These are phyloP conservation scores for Gastrophryne carolinensis DNA, from an alignment of 2,797 vertebrate species.

Conservation along the genomic window DNA sequence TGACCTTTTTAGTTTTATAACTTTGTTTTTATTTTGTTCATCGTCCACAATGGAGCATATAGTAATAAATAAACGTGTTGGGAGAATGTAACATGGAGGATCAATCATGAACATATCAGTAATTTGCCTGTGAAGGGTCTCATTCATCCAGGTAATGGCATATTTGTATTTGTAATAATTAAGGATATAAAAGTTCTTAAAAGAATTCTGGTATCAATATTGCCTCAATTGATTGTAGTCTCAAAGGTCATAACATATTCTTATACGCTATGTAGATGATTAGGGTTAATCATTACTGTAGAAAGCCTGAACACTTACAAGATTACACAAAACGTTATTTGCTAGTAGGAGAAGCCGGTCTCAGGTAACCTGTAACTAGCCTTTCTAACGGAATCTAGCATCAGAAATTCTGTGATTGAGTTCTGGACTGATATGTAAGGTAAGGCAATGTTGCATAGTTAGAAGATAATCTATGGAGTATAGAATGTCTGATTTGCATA, in stretches of 20 bases:
- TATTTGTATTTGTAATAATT: background rate
- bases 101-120: too few relatives aligned
- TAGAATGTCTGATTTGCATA: too few relatives aligned
- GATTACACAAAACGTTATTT: background rate
- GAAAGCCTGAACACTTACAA: background rate
- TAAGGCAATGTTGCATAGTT: background rate
- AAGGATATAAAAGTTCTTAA: background rate
- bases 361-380: background rate
- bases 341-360: background rate
- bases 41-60: too few relatives aligned
- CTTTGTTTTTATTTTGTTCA: too few relatives aligned
- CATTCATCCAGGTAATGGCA: too few relatives aligned
- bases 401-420: background rate
- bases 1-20: too few relatives aligned
- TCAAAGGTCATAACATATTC: conserved; percentile 41
- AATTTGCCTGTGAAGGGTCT: too few relatives aligned
- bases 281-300: conserved; percentile 44
- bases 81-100: too few relatives aligned
- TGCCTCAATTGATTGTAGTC: conserved; percentile 13
- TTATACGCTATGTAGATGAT: conserved; percentile 25
- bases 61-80: too few relatives aligned
- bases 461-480: too few relatives aligned
- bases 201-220: conserved; percentile 38
- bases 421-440: background rate
- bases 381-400: background rate